Evolutionary conservation across 2,888 invertebrate genomes (phyloP).

Genomic region (Acronicta leporina): DNA sequence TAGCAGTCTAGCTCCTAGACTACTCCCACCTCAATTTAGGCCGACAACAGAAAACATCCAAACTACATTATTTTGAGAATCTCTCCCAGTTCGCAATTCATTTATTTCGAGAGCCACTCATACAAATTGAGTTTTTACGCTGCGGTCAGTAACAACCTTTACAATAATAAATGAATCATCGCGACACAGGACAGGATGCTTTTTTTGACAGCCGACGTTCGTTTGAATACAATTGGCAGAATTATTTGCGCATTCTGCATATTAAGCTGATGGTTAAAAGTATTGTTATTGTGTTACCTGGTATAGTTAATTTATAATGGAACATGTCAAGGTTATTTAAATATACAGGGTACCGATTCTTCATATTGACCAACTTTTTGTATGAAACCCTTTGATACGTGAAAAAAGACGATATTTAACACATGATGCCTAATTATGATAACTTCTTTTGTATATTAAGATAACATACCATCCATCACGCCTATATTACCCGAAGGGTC

Average conservation of each 20-base stretch:
- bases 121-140: conserved; percentile 57
- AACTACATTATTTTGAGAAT: conserved; percentile 39
- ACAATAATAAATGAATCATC: conserved; percentile 59
- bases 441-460: too few species aligned
- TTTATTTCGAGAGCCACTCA: conserved; percentile 45
- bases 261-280: conserved; percentile 39
- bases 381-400: too few species aligned
- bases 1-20: not conserved
- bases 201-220: conserved; percentile 43
- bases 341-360: too few species aligned
- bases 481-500: too few species aligned
- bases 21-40: conserved; percentile 13
- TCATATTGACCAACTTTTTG: too few species aligned
- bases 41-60: conserved; percentile 3
- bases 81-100: conserved; percentile 39
- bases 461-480: too few species aligned
- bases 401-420: too few species aligned
- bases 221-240: conserved; percentile 46
- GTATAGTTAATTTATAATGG: too few species aligned
- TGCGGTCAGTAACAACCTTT: conserved; percentile 48
- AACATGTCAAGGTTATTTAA: too few species aligned
- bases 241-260: conserved; percentile 47
- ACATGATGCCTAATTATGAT: too few species aligned
- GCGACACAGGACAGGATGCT: conserved; percentile 35
- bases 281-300: not conserved